These are phyloP conservation scores for Polyodon spathula DNA, from an alignment of 2,113 vertebrate genomes.

Conservation along the genomic window DNA sequence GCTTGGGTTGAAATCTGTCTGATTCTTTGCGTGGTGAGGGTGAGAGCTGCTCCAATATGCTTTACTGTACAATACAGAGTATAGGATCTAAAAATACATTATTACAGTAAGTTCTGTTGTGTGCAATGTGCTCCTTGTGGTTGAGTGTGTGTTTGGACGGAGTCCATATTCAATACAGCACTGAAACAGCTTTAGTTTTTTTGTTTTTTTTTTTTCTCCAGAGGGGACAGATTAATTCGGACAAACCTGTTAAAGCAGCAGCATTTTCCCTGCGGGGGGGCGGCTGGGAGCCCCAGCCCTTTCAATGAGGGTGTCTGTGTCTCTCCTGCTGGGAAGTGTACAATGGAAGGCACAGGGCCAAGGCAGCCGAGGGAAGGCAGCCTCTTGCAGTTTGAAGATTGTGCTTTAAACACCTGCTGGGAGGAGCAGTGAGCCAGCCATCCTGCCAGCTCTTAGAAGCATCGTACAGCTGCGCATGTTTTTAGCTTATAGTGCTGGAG, in stretches of 20 bases:
- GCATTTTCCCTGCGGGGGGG: neutral
- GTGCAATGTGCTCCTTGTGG: too few relatives aligned
- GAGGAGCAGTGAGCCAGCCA: conserved; percentile 26
- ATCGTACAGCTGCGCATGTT: conserved; percentile 14
- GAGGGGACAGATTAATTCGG: neutral
- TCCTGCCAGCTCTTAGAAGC: conserved; percentile 20
- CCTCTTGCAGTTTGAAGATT: conserved; percentile 30
- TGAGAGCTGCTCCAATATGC: too few relatives aligned
- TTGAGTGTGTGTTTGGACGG: too few relatives aligned
- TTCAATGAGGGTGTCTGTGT: conserved; percentile 20
- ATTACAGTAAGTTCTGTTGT: too few relatives aligned
- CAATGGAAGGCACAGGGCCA: conserved; percentile 43
- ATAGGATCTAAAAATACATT: too few relatives aligned
- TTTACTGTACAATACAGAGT: too few relatives aligned
- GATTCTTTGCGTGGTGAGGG: too few relatives aligned
- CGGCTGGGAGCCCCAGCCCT: neutral
- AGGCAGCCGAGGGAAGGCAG: too few relatives aligned
- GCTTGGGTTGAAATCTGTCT: too few relatives aligned
- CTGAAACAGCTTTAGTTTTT: neutral
- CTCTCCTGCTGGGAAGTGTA: conserved; percentile 35
- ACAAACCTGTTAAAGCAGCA: neutral
- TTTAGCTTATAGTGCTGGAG: conserved; percentile 4
- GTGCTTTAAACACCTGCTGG: conserved; percentile 39
- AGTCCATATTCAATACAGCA: too few relatives aligned
- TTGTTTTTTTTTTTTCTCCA: neutral